These are phyloP conservation scores for Leptonema lineaticorne DNA, from an alignment of 1,140 invertebrate species.

Conservation along the genomic window DNA sequence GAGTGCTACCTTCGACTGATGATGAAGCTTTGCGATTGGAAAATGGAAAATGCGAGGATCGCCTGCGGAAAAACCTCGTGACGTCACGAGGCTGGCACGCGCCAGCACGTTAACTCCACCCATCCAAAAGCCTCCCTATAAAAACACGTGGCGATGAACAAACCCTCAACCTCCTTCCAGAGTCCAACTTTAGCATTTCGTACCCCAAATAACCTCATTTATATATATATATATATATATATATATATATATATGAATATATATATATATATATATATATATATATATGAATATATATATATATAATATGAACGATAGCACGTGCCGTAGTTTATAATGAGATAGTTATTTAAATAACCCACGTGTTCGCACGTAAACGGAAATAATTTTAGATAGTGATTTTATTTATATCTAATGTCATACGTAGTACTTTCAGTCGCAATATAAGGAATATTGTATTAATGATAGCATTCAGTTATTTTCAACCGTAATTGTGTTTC, in stretches of 20 bases:
- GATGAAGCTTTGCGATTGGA: not conserved
- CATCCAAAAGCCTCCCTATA: not conserved
- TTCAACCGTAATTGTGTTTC: no score
- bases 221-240: not conserved
- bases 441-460: no score
- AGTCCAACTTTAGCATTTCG: not conserved
- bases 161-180: not conserved
- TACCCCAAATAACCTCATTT: not conserved
- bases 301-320: no score
- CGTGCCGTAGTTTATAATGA: no score
- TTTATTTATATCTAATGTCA: no score
- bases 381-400: no score
- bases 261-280: not conserved
- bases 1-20: slow-evolving; percentile 14
- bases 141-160: slow-evolving; percentile 19
- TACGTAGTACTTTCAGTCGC: no score
- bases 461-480: no score
- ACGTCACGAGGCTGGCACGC: slow-evolving; percentile 38
- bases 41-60: slow-evolving; percentile 27
- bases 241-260: not conserved
- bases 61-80: slow-evolving; percentile 17
- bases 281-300: not conserved
- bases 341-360: no score
- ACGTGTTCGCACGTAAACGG: no score
- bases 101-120: slow-evolving; percentile 24